Conservation (phyloP, 2,797 vertebrate species). For the Anguilla marmorata region DNA sequence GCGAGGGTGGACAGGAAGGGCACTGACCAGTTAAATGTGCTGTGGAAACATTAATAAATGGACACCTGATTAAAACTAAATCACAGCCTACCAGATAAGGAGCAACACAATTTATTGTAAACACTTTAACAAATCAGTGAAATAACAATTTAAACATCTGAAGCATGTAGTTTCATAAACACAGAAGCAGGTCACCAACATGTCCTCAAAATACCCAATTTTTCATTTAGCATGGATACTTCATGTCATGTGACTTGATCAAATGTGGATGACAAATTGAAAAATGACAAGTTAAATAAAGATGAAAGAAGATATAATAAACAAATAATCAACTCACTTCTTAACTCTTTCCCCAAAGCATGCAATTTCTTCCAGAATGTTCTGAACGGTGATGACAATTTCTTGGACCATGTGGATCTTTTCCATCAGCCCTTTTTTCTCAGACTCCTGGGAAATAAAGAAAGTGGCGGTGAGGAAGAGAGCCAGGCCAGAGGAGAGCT, state of each 20-base stretch:
- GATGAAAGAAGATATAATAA: not conserved
- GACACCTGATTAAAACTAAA: not conserved
- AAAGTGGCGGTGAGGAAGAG: not conserved
- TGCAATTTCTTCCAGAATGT: slow-evolving; percentile 84
- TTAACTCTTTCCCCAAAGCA: slow-evolving; percentile 93
- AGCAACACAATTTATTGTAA: not conserved
- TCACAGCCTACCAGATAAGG: not conserved
- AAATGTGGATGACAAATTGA: not conserved
- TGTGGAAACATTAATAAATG: slow-evolving; percentile 56
- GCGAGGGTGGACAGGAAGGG: slow-evolving; percentile 91
- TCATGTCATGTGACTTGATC: not conserved
- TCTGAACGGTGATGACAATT: slow-evolving; percentile 87
- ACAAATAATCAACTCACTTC: slow-evolving; percentile 77
- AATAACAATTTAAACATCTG: not conserved
- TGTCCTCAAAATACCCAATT: not conserved
- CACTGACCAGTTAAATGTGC: slow-evolving; percentile 95
- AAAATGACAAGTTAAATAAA: not conserved
- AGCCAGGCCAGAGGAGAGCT: not conserved
- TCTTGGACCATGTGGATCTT: slow-evolving; percentile 98
- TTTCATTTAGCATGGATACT: not conserved
- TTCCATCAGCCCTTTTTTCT: slow-evolving; percentile 87
- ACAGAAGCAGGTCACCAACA: not conserved
- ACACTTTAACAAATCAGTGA: not conserved
- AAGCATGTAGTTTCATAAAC: not conserved
- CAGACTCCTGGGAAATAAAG: slow-evolving; percentile 77